Evolutionary conservation across 2,888 invertebrate genomes (phyloP), one percentile per base, ranked within the genome.

Genomic region (Pyrrhosoma nymphula): DNA sequence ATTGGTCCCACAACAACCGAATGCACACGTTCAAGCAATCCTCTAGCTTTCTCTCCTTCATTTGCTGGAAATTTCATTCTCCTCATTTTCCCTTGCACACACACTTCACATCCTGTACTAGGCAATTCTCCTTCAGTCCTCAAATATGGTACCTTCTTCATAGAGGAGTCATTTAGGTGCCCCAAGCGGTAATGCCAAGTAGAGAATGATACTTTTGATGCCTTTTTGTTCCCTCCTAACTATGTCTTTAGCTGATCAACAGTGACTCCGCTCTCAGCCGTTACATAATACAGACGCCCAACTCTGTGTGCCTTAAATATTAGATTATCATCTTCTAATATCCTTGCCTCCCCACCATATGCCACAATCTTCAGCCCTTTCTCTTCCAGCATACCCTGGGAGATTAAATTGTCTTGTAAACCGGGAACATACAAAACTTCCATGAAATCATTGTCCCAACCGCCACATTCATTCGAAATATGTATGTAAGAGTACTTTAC

Each of bases 111-210:
- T 2, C 39, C n/a, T 56, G 35, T 26, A n/a, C n/a, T 63, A 56
- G 69, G 39, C 88, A 88, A 14, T 95, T 23, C 47, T 14, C 89
- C 89, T 55, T n/a, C 26, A 23, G 55, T n/a, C 14, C 20, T 23
- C 10, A 63, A 23, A 35, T 56, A 89, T 55, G 55, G n/a, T 4
- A 89, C 26, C 89, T 89, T 89, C 3, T 89, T 89, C n/a, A 90
- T 35, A 55, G 95, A 10, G 16, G 88, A 56, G n/a, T 88, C 60
- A 63, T 95, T 23, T 20, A 90, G 63, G 23, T 95, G 88, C 8
- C 63, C 75, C 63, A 95, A 26, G 82, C 95, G 35, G 30, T 88
- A 69, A 60, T 90, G 95, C 95, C 95, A 95, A 16, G 63, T 95
- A 0, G 56, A 90, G 90, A 95, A 75, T 0, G 90, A 23, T 10